A percentile compares a stretch with the other conserved stretches of the same genome.
Evolutionary conservation across 2,113 vertebrate species (phyloP).

Genomic region (Desmodus rotundus): DNA sequence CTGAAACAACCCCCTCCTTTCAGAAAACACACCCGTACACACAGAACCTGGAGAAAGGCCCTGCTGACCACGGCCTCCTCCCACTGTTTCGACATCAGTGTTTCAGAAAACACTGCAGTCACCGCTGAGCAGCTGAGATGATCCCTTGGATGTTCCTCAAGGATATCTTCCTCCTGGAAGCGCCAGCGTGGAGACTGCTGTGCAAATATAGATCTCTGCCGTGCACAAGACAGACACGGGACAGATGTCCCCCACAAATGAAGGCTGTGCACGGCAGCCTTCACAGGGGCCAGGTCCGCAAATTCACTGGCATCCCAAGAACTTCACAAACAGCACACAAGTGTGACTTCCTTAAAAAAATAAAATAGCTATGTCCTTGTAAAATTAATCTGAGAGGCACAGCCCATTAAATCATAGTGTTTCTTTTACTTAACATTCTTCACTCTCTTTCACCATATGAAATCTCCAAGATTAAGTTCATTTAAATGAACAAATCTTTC

Average conservation of each 20-base stretch:
- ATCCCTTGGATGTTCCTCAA: background rate
- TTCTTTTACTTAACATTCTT: background rate
- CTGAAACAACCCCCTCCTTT: background rate
- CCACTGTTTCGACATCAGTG: background rate
- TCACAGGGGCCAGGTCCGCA: background rate
- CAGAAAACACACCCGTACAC: background rate
- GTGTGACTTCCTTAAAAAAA: background rate
- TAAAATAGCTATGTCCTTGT: background rate
- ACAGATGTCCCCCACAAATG: background rate
- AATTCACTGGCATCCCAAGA: background rate
- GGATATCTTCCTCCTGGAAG: background rate
- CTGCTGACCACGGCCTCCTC: background rate
- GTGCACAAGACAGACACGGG: background rate
- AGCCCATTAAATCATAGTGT: background rate
- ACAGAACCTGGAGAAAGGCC: background rate
- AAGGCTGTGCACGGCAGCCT: background rate
- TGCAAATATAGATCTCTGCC: background rate
- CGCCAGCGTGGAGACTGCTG: background rate
- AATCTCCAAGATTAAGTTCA: background rate
- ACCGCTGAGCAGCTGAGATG: background rate
- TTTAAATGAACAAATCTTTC: background rate
- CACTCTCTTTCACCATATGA: background rate
- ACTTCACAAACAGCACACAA: background rate
- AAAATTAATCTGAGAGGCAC: background rate
- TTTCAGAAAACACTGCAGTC: background rate